Base-by-base conservation (phyloP, 1,140 invertebrate genomes). In the Tachypleus tridentatus region DNA sequence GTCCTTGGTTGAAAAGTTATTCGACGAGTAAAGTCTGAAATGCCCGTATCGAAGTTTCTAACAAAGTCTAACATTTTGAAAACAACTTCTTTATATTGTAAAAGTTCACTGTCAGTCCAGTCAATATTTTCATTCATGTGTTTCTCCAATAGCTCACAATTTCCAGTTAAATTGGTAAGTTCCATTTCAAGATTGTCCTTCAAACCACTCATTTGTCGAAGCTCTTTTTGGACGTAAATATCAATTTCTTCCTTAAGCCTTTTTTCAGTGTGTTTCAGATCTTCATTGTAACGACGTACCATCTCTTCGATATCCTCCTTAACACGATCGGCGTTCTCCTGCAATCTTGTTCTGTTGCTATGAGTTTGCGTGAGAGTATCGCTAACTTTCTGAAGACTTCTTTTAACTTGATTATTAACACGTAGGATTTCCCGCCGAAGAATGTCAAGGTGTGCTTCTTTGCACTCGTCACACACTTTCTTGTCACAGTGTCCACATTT, bases 31-130 rank as follows among this genome's bases (percentile, higher is more conserved):
- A 93, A 94, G 77, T 95, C 91, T 53, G 68, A 61, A 51, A 87
- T 87, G 77, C 94, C 92, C 73, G 91, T 90, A 74, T 93, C 91
- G 72, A 93, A 95, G 77, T 92, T 93, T 70, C 91, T 82, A 67
- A 95, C 85, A 77, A 94, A 96, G 73, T 95, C 92, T 53, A 78
- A 51, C 3, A 91, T 94, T 77, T 89, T 91, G 3, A 94, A 77
- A 77, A 95, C 94, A 63, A 94, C 89, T 76, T 95, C 91, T 80
- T 94, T 95, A 57, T 91, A 89, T 73, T 93, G 91, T 78, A 94
- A 64, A 29, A 70, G 53, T 65, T 70, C 69, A 65, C 85, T 85
- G 72, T 95, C 77, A 11, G 76, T 69, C 71, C 56, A 75, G 57
- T 72, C 69, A 64, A 72, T 72, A 69, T 87, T 88, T 72, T 90